Base-by-base conservation (phyloP, 1,140 invertebrate species). In the Leptinotarsa lineolata region DNA sequence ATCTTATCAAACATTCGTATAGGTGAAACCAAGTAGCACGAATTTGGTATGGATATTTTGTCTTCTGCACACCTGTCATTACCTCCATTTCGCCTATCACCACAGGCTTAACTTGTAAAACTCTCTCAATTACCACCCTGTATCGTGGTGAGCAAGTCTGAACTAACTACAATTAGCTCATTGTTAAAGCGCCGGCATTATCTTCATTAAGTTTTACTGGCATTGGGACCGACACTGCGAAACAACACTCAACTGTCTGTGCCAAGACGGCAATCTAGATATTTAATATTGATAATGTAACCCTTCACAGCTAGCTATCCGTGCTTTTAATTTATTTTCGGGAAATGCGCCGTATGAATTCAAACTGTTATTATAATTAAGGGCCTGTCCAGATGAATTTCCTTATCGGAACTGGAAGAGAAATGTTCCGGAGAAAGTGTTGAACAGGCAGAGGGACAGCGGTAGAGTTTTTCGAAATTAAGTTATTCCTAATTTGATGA, bases 201-300 rank as follows among this genome's bases (percentile, higher is more conserved):
- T 81, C 80, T 81, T 81, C 80, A 81, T 81, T 81, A 81, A 80
- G 79, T 81, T 81, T 81, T 80, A 79, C 80, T 80, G 74, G 76
- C 73, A 76, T 67, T 74, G 67, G 67, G 72, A 73, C 74, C 74
- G 72, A 78, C 48, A 72, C 72, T 74, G 72, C 74, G 72, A 75
- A 78, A 78, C 74, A 78, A 77, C 72, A 76, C 77, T 75, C 77
- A 76, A 79, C 77, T 81, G 80, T 80, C 79, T 79, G 73, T 67
- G 77, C 79, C 73, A 78, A 79, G 79, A 80, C 78, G 80, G 74
- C 80, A 70, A 70, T 72, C 76, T 65, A 81, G 80, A 81, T 81
- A 81, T 81, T 81, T 80, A 79, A 79, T 81, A 81, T 81, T 80
- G 80, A 81, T 81, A 81, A 81, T 77, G 79, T 76, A 77, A 81